Evolutionary conservation across 1,140 invertebrate genomes (phyloP).

Genomic region (Heliothis subflexa): DNA sequence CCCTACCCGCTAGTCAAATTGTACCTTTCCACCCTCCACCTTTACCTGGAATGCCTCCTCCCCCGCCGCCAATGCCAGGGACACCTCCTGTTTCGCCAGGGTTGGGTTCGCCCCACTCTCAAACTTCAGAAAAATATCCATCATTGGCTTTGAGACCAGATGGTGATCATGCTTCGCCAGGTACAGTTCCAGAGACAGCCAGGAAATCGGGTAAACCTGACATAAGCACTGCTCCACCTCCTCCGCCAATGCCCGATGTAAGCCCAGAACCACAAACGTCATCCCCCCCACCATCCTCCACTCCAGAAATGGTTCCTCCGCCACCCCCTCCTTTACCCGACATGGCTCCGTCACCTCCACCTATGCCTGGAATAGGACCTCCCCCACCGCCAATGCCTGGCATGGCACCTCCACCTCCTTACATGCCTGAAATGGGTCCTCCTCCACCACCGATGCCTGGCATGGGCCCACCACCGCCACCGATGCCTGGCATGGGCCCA

Average conservation of each 20-base stretch:
- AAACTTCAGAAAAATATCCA: slow-evolving; percentile 49
- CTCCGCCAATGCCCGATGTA: neutral
- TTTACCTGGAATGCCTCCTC: slow-evolving; percentile 77
- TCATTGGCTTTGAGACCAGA: neutral
- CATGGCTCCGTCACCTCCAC: slow-evolving; percentile 72
- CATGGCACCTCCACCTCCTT: slow-evolving; percentile 77
- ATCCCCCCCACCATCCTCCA: slow-evolving; percentile 78
- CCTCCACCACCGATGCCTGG: slow-evolving; percentile 77
- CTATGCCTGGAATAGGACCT: slow-evolving; percentile 69
- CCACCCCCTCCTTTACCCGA: slow-evolving; percentile 81
- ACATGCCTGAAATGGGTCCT: slow-evolving; percentile 67
- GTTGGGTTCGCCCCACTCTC: slow-evolving; percentile 74
- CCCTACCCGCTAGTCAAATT: slow-evolving; percentile 26
- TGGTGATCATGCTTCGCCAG: neutral
- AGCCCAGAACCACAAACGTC: too few species aligned
- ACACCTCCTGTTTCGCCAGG: slow-evolving; percentile 27
- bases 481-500: slow-evolving; percentile 69
- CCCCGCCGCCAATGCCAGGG: slow-evolving; percentile 74
- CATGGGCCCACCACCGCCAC: slow-evolving; percentile 76
- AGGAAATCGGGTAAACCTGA: neutral
- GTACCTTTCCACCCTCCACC: slow-evolving; percentile 82
- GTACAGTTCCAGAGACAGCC: neutral
- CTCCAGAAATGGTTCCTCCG: slow-evolving; percentile 72
- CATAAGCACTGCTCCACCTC: neutral
- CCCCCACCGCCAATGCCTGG: slow-evolving; percentile 80